phyloP scores from a whole-genome alignment of 2,113 vertebrate species.

The Vulpes ferrilata region DNA sequence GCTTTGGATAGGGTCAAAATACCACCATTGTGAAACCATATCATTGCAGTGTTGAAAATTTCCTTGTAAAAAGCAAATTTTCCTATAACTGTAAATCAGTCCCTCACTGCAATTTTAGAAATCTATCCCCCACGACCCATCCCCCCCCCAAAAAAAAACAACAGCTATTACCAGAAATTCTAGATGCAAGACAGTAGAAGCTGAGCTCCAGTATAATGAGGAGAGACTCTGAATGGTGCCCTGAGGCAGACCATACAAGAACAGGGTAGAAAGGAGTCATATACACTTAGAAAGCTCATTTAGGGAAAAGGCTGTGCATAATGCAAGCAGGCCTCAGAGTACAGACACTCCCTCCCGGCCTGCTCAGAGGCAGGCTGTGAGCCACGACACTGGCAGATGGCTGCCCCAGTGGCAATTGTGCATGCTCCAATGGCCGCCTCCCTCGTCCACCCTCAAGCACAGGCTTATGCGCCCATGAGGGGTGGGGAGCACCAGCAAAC shows the following conservation, averaged over 20 bases:
- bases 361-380: conserved; percentile 64
- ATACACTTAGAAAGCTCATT: conserved; percentile 72
- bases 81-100: conserved; percentile 88
- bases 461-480: conserved; percentile 46
- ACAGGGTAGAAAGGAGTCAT: not conserved
- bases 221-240: conserved; percentile 63
- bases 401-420: conserved; percentile 57
- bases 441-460: conserved; percentile 48
- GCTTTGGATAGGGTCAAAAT: conserved; percentile 31
- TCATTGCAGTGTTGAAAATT: conserved; percentile 72
- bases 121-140: conserved; percentile 21
- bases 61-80: conserved; percentile 84
- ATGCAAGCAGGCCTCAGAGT: conserved; percentile 6
- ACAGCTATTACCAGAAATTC: conserved; percentile 84
- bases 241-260: conserved; percentile 55
- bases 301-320: conserved; percentile 64
- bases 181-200: conserved; percentile 70
- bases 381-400: conserved; percentile 68
- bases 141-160: not conserved
- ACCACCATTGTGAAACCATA: conserved; percentile 65
- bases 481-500: not conserved
- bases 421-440: conserved; percentile 50
- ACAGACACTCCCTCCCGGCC: not conserved
- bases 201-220: conserved; percentile 75
- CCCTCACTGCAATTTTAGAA: conserved; percentile 84